Evolutionary conservation across 2,797 vertebrate species (phyloP), one percentile per base, ranked within the genome.

Genomic region (Chromobotia macracanthus): DNA sequence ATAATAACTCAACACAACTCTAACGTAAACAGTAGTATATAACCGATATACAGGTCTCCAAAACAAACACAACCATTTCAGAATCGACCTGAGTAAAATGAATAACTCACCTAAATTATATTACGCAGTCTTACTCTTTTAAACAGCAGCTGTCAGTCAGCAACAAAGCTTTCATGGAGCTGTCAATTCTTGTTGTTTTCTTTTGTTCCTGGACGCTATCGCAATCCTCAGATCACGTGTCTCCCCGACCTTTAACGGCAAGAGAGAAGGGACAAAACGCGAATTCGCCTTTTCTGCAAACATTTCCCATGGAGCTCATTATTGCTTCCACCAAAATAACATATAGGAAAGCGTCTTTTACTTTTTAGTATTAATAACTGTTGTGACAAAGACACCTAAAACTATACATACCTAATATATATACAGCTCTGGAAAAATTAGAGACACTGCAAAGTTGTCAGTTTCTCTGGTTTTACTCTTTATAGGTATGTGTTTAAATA

Each of bases 201-300:
- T 77, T 80, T 84, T 89, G n/a, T 88, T 92, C 84, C 87, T 87
- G 86, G 89, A 90, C 85, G 87, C 77, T 82, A 83, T 83, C 82
- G 18, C 81, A 81, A 88, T 85, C 48, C 41, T 0, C 2, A 10
- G 3, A 13, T 85, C 91, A 94, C 87, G 84, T 93, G 91, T 86
- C 31, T 12, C 48, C 82, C 89, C 88, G 86, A 89, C 86, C 86
- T 84, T 84, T 55, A 86, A 94, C 86, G 92, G 92, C 53, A 53
- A 18, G 41, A 25, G 73, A 66, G 25, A 65, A 19, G 67, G 74
- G 80, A 71, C 82, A 81, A 58, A 82, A 44, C 31, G 69, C 68
- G 60, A 79, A 46, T 25, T 2, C 10, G 0, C 0, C 31, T 53
- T 2, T 21, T 11, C 21, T 58, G 21, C 21, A 56, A 58, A 56